Evolutionary conservation across 2,797 vertebrate genomes (phyloP).

Genomic region (Phrynocephalus vlangalii): DNA sequence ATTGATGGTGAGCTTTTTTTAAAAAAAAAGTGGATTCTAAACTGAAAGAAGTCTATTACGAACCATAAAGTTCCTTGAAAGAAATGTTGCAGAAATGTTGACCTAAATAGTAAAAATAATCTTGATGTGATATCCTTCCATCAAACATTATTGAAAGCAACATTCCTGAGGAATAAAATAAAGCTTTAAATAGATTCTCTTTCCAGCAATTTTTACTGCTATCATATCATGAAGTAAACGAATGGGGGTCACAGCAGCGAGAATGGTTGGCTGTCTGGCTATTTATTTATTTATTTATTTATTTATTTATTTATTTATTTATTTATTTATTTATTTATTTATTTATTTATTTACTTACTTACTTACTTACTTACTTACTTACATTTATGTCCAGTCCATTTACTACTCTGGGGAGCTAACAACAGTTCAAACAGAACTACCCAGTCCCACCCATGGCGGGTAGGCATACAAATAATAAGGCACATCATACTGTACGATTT

Average conservation of each 20-base stretch:
- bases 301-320: too few species aligned
- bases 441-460: not conserved
- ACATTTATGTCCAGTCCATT: too few species aligned
- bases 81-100: not conserved
- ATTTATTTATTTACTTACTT: too few species aligned
- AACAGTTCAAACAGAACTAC: not conserved
- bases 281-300: too few species aligned
- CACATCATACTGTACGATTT: fast-evolving
- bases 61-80: not conserved
- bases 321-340: too few species aligned
- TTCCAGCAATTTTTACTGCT: not conserved
- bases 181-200: not conserved
- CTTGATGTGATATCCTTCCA: not conserved
- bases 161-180: not conserved
- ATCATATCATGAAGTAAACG: conserved; percentile 16
- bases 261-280: too few species aligned
- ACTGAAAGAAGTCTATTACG: not conserved
- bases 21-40: not conserved
- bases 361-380: too few species aligned
- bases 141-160: not conserved
- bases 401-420: too few species aligned
- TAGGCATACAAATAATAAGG: not conserved
- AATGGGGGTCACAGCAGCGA: fast-evolving
- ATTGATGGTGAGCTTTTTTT: not conserved
- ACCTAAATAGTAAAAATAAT: not conserved